Conservation (phyloP, 2,888 invertebrate species). For the Synergus umbraculus region DNA sequence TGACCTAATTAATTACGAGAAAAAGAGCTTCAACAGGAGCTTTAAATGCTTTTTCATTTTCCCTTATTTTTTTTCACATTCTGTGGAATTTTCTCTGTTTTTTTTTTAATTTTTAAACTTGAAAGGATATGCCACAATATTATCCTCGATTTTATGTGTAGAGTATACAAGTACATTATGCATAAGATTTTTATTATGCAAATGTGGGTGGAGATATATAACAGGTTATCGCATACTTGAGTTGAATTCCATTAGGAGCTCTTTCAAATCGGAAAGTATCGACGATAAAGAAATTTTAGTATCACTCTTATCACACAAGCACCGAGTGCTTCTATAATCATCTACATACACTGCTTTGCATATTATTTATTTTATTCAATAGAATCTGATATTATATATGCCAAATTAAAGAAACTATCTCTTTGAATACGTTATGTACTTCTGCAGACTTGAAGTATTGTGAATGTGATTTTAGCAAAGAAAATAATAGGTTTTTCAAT, state of each 20-base stretch:
- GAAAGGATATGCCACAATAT: neutral
- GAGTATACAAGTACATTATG: neutral
- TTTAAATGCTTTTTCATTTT: neutral
- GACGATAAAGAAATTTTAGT: neutral
- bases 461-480: neutral
- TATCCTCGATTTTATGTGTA: neutral
- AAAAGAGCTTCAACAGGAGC: neutral
- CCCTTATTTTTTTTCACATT: neutral
- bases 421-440: too few relatives aligned
- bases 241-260: neutral
- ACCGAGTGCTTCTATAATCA: neutral
- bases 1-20: conserved; percentile 3
- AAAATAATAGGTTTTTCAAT: conserved; percentile 12
- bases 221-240: neutral
- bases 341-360: neutral
- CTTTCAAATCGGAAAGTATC: neutral
- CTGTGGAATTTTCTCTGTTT: neutral
- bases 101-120: neutral
- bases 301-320: neutral
- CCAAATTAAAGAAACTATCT: neutral
- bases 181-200: conserved; percentile 19
- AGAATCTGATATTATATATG: neutral
- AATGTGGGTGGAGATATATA: neutral
- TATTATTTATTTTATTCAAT: neutral
- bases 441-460: too few relatives aligned